phyloP scores from a whole-genome alignment of 2,888 invertebrate species.

The Scrobipalpa atriplicella region DNA sequence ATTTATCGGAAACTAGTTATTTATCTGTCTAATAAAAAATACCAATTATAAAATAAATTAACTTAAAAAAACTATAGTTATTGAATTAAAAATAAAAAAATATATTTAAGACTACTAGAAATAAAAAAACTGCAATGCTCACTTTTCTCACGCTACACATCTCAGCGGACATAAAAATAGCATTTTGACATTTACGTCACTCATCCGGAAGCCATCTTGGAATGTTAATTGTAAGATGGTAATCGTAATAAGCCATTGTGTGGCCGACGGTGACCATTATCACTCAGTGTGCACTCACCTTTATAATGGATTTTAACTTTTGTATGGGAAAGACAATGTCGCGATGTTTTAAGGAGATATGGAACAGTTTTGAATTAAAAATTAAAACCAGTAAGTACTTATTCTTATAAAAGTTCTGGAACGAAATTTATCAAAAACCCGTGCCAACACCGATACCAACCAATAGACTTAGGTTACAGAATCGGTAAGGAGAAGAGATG shows the following conservation, averaged over 20 bases:
- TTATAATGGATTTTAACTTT: slow-evolving; percentile 35
- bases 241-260: slow-evolving; percentile 78
- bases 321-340: slow-evolving; percentile 29
- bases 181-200: slow-evolving; percentile 72
- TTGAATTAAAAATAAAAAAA: no score
- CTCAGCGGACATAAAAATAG: slow-evolving; percentile 47
- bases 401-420: background rate
- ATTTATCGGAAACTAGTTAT: slow-evolving; percentile 3
- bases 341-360: background rate
- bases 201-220: slow-evolving; percentile 60
- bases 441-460: no score
- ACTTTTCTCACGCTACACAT: slow-evolving; percentile 37
- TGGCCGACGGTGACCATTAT: slow-evolving; percentile 48
- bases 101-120: background rate
- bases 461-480: no score
- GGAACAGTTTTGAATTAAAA: background rate
- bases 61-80: no score
- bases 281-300: slow-evolving; percentile 51
- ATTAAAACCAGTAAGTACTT: background rate
- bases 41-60: no score
- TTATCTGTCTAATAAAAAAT: background rate
- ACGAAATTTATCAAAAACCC: no score
- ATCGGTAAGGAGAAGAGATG: no score
- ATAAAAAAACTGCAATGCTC: background rate
- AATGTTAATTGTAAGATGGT: slow-evolving; percentile 78